Base-by-base conservation (phyloP, 2,888 invertebrate species). In the Penaeus monodon region DNA sequence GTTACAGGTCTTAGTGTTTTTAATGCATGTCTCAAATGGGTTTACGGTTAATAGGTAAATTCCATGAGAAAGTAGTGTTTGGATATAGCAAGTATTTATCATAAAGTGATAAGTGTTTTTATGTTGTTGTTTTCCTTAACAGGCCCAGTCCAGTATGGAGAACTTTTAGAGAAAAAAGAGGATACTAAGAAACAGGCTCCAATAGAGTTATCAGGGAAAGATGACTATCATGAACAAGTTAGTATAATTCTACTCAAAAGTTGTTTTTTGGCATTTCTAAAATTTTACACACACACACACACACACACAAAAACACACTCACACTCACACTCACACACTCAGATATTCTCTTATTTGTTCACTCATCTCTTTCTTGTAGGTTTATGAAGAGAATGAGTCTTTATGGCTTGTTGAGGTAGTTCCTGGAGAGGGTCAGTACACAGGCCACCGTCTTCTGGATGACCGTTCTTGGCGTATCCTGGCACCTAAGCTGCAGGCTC, bases 301-400 rank as follows among this genome's bases (percentile, higher is more conserved):
- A 49, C 49, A 49, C 49, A 49, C 12, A 49, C 12, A 49, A 0
- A 49, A 0, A 57, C 57, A 57, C 57, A 57, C 57, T 1, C 57
- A 57, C 57, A 17, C 57, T 17, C 57, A 14, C 57, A 57, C 57
- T 12, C 57, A 57, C 57, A 14, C 57, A 57, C 57, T 12, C 57
- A 57, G 17, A 57, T 17, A 57, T 57, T 57, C 49, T 17, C 17
- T 1, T 57, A 12, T 57, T 20, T 17, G 17, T 17, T 17, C 2
- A 2, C 57, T 12, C 57, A 57, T 57, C 17, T 57, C 14, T 20
- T 57, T 57, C 24, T 27, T 83, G 22, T 76, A 93, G 91, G 93
- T 94, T 12, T 93, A 94, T 90, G 94, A 94, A 91, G 93, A 93
- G 38, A 93, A 94, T 91, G 94, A 94, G 91, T 93, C 93, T 90